These are phyloP conservation scores for Myathropa florea DNA, from an alignment of 2,888 invertebrate species.

Conservation along the genomic window DNA sequence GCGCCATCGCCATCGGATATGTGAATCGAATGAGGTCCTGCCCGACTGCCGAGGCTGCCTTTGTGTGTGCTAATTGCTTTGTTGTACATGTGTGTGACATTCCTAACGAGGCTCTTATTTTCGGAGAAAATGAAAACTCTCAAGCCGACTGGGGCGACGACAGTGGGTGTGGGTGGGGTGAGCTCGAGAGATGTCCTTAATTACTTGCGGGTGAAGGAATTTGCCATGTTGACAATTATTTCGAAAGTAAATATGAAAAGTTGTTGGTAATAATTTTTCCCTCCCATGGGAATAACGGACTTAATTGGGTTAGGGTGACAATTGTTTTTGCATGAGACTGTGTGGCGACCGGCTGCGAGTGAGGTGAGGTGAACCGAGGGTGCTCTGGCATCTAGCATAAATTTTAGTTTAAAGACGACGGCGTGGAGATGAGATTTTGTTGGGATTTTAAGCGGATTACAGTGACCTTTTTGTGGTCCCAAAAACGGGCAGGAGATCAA, in stretches of 20 bases:
- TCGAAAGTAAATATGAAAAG: conserved; percentile 70
- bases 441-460: conserved; percentile 60
- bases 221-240: conserved; percentile 71
- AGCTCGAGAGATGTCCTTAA: conserved; percentile 59
- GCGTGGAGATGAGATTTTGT: conserved; percentile 1
- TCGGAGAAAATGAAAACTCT: conserved; percentile 59
- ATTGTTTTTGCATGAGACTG: conserved; percentile 26
- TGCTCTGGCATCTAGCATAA: conserved; percentile 21
- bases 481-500: conserved; percentile 25
- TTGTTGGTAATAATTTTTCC: conserved; percentile 68
- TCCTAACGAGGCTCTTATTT: conserved; percentile 69
- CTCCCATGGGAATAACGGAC: conserved; percentile 39
- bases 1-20: conserved; percentile 32
- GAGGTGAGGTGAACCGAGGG: background rate
- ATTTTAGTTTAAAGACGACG: conserved; percentile 54
- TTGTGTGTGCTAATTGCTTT: conserved; percentile 71
- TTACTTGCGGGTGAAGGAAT: conserved; percentile 71
- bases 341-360: background rate
- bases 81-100: conserved; percentile 71
- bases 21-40: conserved; percentile 57
- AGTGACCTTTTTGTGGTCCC: conserved; percentile 64
- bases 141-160: conserved; percentile 6
- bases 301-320: conserved; percentile 71
- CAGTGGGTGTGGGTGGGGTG: background rate
- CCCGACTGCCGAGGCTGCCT: conserved; percentile 48